These are phyloP conservation scores for Ethmia dodecea DNA, from an alignment of 2,888 invertebrate species.

Conservation along the genomic window DNA sequence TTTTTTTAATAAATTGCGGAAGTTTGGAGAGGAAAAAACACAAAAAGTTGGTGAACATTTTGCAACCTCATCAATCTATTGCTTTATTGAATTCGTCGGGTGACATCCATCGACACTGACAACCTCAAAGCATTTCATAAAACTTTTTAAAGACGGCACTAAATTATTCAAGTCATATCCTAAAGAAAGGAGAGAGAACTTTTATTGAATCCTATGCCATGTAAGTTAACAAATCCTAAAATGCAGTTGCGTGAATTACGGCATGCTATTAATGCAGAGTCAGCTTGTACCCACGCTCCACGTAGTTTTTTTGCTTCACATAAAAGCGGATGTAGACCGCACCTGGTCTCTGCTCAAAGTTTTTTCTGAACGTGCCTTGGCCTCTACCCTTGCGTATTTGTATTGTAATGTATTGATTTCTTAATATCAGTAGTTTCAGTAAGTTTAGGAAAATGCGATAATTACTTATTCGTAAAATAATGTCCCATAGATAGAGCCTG, in stretches of 20 bases:
- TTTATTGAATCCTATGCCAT: too few species aligned
- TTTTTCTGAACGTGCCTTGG: constrained; percentile 24
- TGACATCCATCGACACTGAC: constrained; percentile 24
- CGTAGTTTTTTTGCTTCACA: constrained; percentile 39
- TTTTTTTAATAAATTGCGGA: constrained; percentile 52
- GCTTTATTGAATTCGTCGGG: constrained; percentile 30
- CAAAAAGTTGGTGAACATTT: constrained; percentile 39
- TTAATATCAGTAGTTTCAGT: background rate
- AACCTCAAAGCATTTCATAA: constrained; percentile 21
- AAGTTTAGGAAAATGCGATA: background rate
- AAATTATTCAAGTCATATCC: too few species aligned
- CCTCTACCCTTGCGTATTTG: constrained; percentile 4
- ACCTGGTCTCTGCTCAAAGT: constrained; percentile 52
- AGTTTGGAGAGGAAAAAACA: constrained; percentile 37
- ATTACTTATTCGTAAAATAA: too few species aligned
- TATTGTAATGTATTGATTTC: background rate
- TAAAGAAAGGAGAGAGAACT: too few species aligned
- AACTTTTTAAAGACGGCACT: too few species aligned
- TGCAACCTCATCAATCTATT: constrained; percentile 50
- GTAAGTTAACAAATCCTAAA: too few species aligned
- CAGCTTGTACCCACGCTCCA: constrained; percentile 31
- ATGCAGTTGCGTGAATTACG: too few species aligned
- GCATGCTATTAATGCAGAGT: too few species aligned
- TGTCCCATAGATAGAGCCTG: too few species aligned
- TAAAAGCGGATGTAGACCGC: constrained; percentile 56